Evolutionary conservation across 2,888 invertebrate species (phyloP), one percentile per base, ranked within the genome.

Genomic region (Branchipolynoe longqiensis): DNA sequence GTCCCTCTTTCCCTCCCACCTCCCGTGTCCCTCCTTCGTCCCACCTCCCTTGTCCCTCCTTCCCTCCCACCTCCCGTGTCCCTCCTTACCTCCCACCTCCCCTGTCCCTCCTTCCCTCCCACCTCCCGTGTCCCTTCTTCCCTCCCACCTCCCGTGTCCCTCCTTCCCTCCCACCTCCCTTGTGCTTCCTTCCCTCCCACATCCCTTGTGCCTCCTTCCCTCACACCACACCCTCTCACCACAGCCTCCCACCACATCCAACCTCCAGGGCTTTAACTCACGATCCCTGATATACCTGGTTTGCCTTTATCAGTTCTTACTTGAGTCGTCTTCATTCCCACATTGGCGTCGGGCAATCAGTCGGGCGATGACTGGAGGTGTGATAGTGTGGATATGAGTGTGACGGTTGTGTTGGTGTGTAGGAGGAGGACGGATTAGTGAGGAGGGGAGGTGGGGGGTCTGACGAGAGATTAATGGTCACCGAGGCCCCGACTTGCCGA

Each of bases 291-390:
- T 33, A 69, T 33, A 69, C 38, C 69, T n/a, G 69, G 38, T 69
- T 33, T 69, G 69, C 69, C 69, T 69, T 69, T 69, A 69, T 69
- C 69, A 69, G 33, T 69, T 69, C 69, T 69, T 69, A 69, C 33
- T 69, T 69, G 69, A 69, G 69, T 69, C 38, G 69, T 36, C 69
- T 69, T 69, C 69, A 69, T 69, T 69, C 69, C 69, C 69, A 69
- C 69, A 14, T 69, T 38, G 69, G 69, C 69, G 69, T 14, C 4
- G 36, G n/a, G 22, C 69, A 69, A 69, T 69, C 36, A 36, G 69
- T 14, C 69, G 36, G 69, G 22, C 69, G 69, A 38, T n/a, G n/a
- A n/a, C n/a, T n/a, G n/a, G n/a, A n/a, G n/a, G n/a, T n/a, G n/a
- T n/a, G n/a, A n/a, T n/a, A n/a, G n/a, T n/a, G n/a, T n/a, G n/a